phyloP scores from a whole-genome alignment of 2,888 invertebrate genomes.

The Diadromus collaris region DNA sequence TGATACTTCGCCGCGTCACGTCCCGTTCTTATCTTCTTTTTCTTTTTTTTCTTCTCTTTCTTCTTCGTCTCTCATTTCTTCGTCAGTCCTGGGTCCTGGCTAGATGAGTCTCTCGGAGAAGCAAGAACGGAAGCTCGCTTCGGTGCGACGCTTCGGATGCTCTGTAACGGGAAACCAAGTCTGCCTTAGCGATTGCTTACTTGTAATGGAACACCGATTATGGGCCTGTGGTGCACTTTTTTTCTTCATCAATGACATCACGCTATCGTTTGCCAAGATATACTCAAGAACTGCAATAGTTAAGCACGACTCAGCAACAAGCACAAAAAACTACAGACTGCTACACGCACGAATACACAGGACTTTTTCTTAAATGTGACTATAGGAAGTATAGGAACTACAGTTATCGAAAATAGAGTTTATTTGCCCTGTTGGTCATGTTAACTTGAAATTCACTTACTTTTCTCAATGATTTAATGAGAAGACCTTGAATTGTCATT shows the following conservation, averaged over 20 bases:
- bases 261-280: background rate
- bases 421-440: too few species aligned
- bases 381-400: too few species aligned
- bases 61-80: background rate
- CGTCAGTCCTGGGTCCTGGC: background rate
- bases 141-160: background rate
- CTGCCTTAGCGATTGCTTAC: slow-evolving; percentile 20
- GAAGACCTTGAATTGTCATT: too few species aligned
- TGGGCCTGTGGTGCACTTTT: slow-evolving; percentile 7
- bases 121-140: slow-evolving; percentile 3
- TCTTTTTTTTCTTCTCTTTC: slow-evolving; percentile 1
- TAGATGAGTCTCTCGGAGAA: background rate
- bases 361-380: too few species aligned
- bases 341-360: background rate
- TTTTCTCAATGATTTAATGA: too few species aligned
- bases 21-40: slow-evolving; percentile 9
- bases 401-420: too few species aligned
- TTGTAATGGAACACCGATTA: slow-evolving; percentile 37
- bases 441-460: too few species aligned
- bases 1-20: slow-evolving; percentile 10
- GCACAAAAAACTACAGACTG: background rate
- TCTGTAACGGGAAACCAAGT: slow-evolving; percentile 25
- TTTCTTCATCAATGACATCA: slow-evolving; percentile 15
- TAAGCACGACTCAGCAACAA: background rate
- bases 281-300: background rate